Percentiles rank a stretch among this genome's conserved stretches.
phyloP scores from a whole-genome alignment of 2,113 vertebrate genomes.

The Megaceryle torquata region DNA sequence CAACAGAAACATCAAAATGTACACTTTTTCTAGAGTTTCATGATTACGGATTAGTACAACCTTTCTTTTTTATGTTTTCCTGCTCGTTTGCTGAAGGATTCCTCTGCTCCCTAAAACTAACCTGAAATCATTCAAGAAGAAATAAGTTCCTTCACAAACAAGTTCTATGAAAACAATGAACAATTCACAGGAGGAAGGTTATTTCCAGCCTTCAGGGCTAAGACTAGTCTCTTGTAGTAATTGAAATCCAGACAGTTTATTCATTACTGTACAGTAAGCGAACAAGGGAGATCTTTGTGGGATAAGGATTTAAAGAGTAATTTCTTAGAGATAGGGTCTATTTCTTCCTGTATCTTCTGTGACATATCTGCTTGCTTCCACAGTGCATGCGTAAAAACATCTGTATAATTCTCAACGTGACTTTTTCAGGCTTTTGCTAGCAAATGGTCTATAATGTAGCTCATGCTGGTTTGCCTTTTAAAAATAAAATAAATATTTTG shows the following conservation, averaged over 20 bases:
- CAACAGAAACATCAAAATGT: not conserved
- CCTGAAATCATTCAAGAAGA: not conserved
- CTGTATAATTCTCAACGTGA: not conserved
- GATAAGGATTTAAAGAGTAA: not conserved
- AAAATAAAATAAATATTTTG: conserved; percentile 18
- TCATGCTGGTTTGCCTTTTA: not conserved
- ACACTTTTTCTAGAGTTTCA: not conserved
- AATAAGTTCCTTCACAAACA: not conserved
- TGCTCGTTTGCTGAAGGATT: not conserved
- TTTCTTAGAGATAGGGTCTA: not conserved
- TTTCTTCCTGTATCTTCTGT: not conserved
- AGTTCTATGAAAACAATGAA: not conserved
- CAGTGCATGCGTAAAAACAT: not conserved
- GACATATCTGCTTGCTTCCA: not conserved
- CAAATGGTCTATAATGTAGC: not conserved
- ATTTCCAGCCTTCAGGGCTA: not conserved
- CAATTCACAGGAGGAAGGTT: not conserved
- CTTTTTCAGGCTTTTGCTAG: not conserved
- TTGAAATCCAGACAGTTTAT: not conserved
- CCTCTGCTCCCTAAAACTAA: not conserved
- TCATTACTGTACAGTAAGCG: not conserved
- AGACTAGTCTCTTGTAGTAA: not conserved
- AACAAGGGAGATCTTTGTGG: not conserved
- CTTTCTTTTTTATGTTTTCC: not conserved
- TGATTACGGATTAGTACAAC: not conserved